Conservation (phyloP, 2,888 invertebrate species). For the Tyria jacobaeae region DNA sequence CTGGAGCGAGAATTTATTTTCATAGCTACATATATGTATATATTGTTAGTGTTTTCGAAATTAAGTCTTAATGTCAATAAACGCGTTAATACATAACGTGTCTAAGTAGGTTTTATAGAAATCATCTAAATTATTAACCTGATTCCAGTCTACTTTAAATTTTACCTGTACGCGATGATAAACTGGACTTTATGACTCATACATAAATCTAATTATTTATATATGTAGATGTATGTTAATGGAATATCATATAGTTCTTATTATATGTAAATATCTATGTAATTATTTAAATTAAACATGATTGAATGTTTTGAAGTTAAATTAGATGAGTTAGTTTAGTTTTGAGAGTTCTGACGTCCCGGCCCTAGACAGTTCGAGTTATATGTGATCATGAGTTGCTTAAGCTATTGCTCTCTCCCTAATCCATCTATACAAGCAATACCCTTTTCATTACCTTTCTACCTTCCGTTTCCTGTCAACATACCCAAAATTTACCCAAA, state of each 20-base stretch:
- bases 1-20: too few relatives aligned
- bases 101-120: neutral
- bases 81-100: neutral
- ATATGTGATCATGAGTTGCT: too few relatives aligned
- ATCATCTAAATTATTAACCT: neutral
- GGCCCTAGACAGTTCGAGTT: too few relatives aligned
- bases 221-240: neutral
- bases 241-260: neutral
- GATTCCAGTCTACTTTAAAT: neutral
- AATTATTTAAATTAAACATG: neutral
- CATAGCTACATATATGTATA: neutral
- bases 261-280: neutral
- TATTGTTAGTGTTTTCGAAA: slow-evolving; percentile 2
- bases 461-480: too few relatives aligned
- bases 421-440: too few relatives aligned
- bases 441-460: too few relatives aligned
- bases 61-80: neutral
- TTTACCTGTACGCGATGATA: neutral
- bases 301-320: neutral
- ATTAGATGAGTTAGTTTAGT: too few relatives aligned
- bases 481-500: too few relatives aligned
- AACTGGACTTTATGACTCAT: neutral
- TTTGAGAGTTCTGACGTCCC: too few relatives aligned
- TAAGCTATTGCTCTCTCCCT: too few relatives aligned
- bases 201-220: neutral